phyloP scores from a whole-genome alignment of 2,888 invertebrate genomes.

The Cephus runcator region DNA sequence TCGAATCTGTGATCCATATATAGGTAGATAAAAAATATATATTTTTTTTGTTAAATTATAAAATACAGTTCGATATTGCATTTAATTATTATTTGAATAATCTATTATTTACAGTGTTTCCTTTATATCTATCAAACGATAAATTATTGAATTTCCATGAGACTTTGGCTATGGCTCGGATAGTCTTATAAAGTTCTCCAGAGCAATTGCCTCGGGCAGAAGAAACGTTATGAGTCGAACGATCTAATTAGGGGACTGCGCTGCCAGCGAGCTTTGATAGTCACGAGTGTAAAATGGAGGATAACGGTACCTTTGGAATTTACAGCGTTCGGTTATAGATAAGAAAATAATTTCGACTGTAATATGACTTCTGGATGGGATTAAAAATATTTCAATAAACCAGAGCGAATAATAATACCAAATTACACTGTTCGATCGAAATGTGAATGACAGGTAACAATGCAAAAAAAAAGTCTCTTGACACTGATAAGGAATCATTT shows the following conservation, averaged over 20 bases:
- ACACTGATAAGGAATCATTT: background rate
- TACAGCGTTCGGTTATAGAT: background rate
- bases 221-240: background rate
- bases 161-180: background rate
- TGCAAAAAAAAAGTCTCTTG: background rate
- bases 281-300: background rate
- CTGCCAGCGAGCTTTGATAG: background rate
- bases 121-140: background rate
- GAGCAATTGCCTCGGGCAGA: background rate
- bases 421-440: background rate
- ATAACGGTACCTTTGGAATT: background rate
- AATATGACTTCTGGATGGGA: background rate
- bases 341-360: background rate
- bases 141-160: background rate
- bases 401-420: background rate
- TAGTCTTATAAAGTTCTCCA: background rate
- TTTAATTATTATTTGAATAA: background rate
- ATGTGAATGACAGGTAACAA: background rate
- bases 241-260: background rate
- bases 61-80: background rate
- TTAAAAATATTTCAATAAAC: background rate
- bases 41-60: too few relatives aligned
- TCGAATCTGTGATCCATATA: background rate
- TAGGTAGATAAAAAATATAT: background rate
- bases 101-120: background rate